Evolutionary conservation across 1,140 invertebrate species (phyloP).

Genomic region (Delia radicum): DNA sequence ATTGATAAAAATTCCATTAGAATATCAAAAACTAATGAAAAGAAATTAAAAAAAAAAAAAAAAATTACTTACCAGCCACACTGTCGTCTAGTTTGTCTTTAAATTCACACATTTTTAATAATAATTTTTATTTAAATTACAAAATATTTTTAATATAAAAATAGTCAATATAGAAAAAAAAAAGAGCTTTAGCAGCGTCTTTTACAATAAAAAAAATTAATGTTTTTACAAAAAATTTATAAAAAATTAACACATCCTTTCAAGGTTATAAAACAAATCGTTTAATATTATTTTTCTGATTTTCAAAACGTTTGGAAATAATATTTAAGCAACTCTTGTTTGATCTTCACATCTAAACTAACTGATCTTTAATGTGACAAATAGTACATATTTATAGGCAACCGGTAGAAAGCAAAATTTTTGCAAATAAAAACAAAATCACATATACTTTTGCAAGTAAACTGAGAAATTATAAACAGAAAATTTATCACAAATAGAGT

Average conservation of each 20-base stretch:
- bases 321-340: neutral
- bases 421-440: slow-evolving; percentile 1
- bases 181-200: neutral
- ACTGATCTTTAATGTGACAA: slow-evolving; percentile 24
- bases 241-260: neutral
- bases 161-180: neutral
- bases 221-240: neutral
- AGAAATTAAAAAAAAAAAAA: too few species aligned
- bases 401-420: neutral
- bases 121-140: neutral
- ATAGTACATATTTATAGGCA: slow-evolving; percentile 23
- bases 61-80: slow-evolving; percentile 9
- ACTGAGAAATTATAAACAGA: slow-evolving; percentile 1
- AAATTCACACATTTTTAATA: slow-evolving; percentile 26
- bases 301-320: neutral
- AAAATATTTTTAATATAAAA: too few species aligned
- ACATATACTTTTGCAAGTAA: neutral
- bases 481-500: slow-evolving; percentile 2
- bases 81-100: slow-evolving; percentile 19
- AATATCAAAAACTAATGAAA: too few species aligned
- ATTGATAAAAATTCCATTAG: neutral
- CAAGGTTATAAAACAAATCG: neutral
- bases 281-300: neutral
- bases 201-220: neutral
- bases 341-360: slow-evolving; percentile 26